A percentile compares a stretch with the other conserved stretches of the same genome.
Evolutionary conservation across 2,113 vertebrate species (phyloP).

Genomic region (Heloderma charlesbogerti): DNA sequence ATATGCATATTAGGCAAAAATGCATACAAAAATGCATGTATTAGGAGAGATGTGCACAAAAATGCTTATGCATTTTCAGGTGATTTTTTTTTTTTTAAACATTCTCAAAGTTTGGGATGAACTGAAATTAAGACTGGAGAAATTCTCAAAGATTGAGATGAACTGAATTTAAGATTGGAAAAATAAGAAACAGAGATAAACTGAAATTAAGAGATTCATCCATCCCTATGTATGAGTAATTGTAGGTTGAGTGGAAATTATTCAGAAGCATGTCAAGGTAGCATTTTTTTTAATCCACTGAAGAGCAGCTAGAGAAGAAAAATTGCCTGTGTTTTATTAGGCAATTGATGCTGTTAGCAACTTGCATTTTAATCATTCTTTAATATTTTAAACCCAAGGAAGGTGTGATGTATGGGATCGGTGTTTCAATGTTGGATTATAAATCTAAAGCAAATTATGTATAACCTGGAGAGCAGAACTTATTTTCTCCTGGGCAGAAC

Average conservation of each 20-base stretch:
- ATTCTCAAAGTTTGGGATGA: no score
- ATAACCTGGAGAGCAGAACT: background rate
- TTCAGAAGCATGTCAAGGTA: constrained; percentile 39
- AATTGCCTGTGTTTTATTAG: background rate
- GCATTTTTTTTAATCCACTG: constrained; percentile 11
- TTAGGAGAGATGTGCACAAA: no score
- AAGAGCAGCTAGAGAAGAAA: constrained; percentile 42
- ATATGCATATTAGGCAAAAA: no score
- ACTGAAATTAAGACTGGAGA: no score
- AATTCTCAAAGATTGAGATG: no score
- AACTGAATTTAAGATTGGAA: no score
- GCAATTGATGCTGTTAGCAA: constrained; percentile 36
- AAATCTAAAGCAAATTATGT: constrained; percentile 12
- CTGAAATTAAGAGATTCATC: no score
- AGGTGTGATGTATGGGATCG: background rate
- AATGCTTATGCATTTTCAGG: no score
- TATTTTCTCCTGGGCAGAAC: background rate
- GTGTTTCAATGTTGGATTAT: constrained; percentile 18
- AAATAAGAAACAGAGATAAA: no score
- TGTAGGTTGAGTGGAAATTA: constrained; percentile 56
- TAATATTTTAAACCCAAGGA: constrained; percentile 52
- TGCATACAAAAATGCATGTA: no score
- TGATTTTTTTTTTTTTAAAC: no score
- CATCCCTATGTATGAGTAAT: constrained; percentile 27
- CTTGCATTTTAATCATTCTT: constrained; percentile 47